Evolutionary conservation across 2,888 invertebrate species (phyloP).

Genomic region (Ommatoiulus sabulosus): DNA sequence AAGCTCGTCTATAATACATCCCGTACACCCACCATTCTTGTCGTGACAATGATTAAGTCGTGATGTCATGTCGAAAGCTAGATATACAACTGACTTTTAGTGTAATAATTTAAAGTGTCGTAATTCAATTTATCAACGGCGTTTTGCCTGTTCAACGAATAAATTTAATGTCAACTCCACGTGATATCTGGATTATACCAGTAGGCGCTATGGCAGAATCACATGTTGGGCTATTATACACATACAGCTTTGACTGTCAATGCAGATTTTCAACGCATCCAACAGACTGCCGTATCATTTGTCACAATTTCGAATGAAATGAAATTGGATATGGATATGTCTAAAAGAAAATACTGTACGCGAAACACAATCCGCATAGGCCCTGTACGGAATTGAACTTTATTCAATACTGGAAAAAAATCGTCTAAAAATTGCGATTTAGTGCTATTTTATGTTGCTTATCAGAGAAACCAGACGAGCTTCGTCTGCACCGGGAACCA

Average conservation of each 20-base stretch:
- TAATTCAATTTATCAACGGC: conserved; percentile 47
- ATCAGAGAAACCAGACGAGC: conserved; percentile 14
- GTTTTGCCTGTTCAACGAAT: neutral
- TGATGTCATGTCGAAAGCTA: conserved; percentile 47
- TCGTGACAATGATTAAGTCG: conserved; percentile 35
- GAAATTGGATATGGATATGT: conserved; percentile 17
- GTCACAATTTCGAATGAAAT: conserved; percentile 38
- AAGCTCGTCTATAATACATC: conserved; percentile 18
- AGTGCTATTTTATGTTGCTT: conserved; percentile 31
- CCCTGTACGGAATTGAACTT: neutral
- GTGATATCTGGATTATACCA: conserved; percentile 40
- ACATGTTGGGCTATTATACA: neutral
- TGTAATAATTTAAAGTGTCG: conserved; percentile 48
- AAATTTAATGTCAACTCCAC: conserved; percentile 46
- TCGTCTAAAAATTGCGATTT: neutral
- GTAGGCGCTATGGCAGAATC: neutral
- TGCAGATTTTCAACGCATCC: neutral
- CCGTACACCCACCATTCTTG: conserved; percentile 6
- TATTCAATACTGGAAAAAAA: neutral
- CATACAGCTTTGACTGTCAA: neutral
- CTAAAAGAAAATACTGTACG: neutral
- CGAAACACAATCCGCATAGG: neutral
- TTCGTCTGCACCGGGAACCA: neutral
- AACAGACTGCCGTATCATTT: conserved; percentile 8
- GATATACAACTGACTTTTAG: conserved; percentile 47